Base-by-base conservation (phyloP, 1,140 invertebrate genomes). In the Popillia japonica region DNA sequence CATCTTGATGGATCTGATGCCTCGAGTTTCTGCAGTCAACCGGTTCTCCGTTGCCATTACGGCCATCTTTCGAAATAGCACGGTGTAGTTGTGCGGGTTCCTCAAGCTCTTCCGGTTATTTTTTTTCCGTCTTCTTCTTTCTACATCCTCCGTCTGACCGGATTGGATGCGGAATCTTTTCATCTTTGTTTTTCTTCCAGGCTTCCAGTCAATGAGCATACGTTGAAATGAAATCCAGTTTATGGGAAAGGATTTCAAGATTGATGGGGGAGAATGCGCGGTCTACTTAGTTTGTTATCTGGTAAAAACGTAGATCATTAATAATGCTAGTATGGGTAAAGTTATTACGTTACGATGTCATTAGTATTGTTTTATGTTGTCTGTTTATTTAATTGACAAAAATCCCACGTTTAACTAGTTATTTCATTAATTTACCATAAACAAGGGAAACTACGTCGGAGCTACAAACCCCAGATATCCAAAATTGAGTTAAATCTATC, bases 1-100 rank as follows among this genome's bases (percentile, higher is more conserved):
- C 48, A 55, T 55, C 48, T 55, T 55, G 48, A 55, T 55, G 48
- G 48, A 55, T 55, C 48, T 55, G 17, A 55, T 55, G 48, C 48
- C 48, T 55, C 14, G 17, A 55, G 48, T 55, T 55, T 48, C 44
- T 55, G 14, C 48, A 55, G 48, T 55, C 48, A 55, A 55, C 48
- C 48, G 48, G 48, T 34, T 34, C 27, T 34, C 27, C 27, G 48
- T 55, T 55, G 14, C 48, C 14, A 17, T 55, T 17, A 17, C 14
- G 48, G 48, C 48, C 48, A 55, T 55, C 48, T 55, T 17, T 17
- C 48, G n/a, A 55, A 55, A 17, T 55, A 55, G 48, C 17, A n/a
- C 14, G 17, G n/a, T 55, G 48, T 17, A 17, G 17, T 55, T 14
- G 48, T 55, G 17, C 17, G 11, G 48, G 14, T 17, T 55, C n/a